Conservation (phyloP, 2,797 vertebrate genomes). For the Tinamus major region DNA sequence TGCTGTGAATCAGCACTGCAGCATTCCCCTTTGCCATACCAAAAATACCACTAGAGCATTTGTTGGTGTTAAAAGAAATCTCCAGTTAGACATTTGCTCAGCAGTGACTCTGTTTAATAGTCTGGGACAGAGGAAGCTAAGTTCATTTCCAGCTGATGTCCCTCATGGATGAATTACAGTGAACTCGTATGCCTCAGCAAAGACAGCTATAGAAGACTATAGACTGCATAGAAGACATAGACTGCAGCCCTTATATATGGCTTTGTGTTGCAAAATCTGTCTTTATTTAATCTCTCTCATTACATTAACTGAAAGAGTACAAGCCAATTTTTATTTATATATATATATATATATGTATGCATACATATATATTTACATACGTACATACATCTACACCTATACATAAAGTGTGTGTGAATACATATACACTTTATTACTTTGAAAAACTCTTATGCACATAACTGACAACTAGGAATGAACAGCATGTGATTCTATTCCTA, state of each 20-base stretch:
- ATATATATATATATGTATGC: not conserved
- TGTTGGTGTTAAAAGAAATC: not conserved
- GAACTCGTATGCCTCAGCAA: not conserved
- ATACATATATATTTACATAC: not conserved
- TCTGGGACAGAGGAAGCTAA: not conserved
- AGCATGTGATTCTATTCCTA: not conserved
- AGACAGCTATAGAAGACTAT: not conserved
- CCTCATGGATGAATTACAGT: not conserved
- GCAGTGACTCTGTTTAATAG: not conserved
- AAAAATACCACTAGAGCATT: not conserved
- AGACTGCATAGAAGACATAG: too few species aligned
- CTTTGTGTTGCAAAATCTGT: not conserved
- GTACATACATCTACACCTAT: not conserved
- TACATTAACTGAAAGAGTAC: not conserved
- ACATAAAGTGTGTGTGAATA: too few species aligned
- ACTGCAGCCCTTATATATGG: not conserved
- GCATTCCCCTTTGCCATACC: fast-evolving
- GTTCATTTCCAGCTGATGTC: not conserved
- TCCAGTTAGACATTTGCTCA: not conserved
- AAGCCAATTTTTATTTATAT: not conserved
- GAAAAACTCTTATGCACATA: not conserved
- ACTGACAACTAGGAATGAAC: not conserved
- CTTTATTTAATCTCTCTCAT: not conserved
- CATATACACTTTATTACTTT: not conserved
- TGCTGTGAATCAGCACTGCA: not conserved